phyloP scores from a whole-genome alignment of 2,113 vertebrate species.

The Crotalus tigris region DNA sequence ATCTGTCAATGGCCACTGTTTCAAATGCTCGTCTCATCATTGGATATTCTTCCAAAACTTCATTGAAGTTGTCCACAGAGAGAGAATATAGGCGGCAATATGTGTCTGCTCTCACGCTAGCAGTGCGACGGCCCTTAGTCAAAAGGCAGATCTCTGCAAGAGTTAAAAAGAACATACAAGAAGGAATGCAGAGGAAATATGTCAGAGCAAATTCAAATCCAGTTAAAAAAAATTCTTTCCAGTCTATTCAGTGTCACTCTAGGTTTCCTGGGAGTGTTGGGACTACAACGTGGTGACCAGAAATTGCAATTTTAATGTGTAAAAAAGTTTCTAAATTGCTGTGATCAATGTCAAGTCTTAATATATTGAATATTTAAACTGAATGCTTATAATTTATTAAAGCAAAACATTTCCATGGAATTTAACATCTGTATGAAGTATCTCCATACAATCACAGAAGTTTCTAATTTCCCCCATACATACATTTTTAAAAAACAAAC shows the following conservation, averaged over 20 bases:
- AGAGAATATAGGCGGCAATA: slow-evolving; percentile 97
- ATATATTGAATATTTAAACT: not conserved
- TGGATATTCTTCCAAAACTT: slow-evolving; percentile 96
- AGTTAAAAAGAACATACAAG: slow-evolving; percentile 36
- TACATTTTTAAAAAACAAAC: not conserved
- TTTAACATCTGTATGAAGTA: not conserved
- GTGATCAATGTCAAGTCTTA: no score
- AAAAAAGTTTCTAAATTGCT: no score
- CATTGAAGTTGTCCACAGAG: slow-evolving; percentile 97
- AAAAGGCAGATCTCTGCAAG: slow-evolving; percentile 91
- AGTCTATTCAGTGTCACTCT: not conserved
- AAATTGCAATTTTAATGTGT: no score
- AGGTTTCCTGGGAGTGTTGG: not conserved
- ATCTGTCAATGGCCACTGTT: slow-evolving; percentile 95
- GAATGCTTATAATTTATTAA: not conserved
- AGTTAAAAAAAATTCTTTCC: not conserved
- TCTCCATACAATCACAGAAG: not conserved
- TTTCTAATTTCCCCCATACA: not conserved
- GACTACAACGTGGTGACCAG: not conserved
- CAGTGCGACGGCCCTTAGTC: slow-evolving; percentile 95
- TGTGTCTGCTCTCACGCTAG: slow-evolving; percentile 95
- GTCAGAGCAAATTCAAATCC: slow-evolving; percentile 7
- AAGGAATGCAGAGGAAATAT: slow-evolving; percentile 1
- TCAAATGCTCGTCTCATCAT: slow-evolving; percentile 99
- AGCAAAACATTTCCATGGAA: not conserved